Evolutionary conservation across 1,140 invertebrate genomes (phyloP).

Genomic region (Drosophila ananassae): DNA sequence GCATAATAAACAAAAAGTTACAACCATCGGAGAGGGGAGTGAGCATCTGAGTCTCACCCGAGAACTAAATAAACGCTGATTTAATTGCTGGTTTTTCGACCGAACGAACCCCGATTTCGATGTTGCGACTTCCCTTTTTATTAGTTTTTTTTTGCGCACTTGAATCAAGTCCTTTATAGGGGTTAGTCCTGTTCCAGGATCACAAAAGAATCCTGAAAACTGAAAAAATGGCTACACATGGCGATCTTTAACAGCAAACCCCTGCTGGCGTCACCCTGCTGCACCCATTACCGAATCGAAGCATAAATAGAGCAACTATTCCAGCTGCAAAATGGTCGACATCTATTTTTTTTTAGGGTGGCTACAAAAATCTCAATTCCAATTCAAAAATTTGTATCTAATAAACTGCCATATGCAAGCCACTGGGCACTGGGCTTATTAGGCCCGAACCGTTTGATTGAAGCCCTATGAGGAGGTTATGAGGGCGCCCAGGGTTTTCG

Average conservation of each 20-base stretch:
- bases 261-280: neutral
- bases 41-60: neutral
- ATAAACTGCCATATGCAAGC: conserved; percentile 77
- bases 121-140: conserved; percentile 41
- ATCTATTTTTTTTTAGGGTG: conserved; percentile 45
- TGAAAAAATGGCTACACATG: conserved; percentile 74
- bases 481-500: conserved; percentile 57
- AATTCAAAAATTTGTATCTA: conserved; percentile 73
- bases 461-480: conserved; percentile 19
- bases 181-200: conserved; percentile 58
- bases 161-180: conserved; percentile 61
- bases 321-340: conserved; percentile 71
- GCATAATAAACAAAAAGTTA: conserved; percentile 82
- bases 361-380: conserved; percentile 9
- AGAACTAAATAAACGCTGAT: conserved; percentile 61
- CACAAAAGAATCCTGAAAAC: conserved; percentile 25
- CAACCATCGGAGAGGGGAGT: conserved; percentile 28
- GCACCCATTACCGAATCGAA: conserved; percentile 37
- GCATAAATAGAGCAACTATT: conserved; percentile 61
- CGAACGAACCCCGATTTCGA: conserved; percentile 59
- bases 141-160: conserved; percentile 61
- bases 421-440: conserved; percentile 58
- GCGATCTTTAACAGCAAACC: conserved; percentile 50
- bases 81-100: conserved; percentile 79
- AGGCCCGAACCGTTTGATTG: conserved; percentile 70